Evolutionary conservation across 92 coral and sea anemone genomes (phyloP).

Genomic region (Actinernus sp.): DNA sequence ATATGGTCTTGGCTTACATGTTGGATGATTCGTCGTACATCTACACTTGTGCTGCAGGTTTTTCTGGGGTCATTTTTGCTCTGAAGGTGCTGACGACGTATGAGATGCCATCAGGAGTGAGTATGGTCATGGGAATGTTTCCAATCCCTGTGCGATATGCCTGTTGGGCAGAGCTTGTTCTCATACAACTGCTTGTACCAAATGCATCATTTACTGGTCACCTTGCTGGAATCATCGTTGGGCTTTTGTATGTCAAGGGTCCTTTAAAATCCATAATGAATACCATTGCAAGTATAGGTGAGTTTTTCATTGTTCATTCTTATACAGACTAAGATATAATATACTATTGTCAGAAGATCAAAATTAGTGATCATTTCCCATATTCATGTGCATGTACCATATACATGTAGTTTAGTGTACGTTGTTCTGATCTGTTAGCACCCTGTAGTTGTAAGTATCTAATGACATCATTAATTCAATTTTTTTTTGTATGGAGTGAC

Average conservation of each 20-base stretch:
- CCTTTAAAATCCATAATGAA: conserved; percentile 85
- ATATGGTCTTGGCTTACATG: conserved; percentile 74
- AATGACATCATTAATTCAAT: no score
- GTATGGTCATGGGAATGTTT: conserved; percentile 89
- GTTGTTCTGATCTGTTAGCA: no score
- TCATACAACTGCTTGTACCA: conserved; percentile 90
- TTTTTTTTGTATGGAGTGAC: no score
- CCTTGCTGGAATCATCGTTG: conserved; percentile 95
- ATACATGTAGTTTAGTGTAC: no score
- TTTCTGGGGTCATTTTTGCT: conserved; percentile 97
- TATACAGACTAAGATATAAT: no score
- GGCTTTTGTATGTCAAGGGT: conserved; percentile 92
- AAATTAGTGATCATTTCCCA: no score
- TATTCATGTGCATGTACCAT: no score
- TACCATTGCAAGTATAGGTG: conserved; percentile 71
- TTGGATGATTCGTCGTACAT: conserved; percentile 79
- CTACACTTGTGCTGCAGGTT: conserved; percentile 96
- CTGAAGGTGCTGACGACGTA: conserved; percentile 94
- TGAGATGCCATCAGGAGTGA: conserved; percentile 88
- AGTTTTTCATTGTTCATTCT: conserved; percentile 26
- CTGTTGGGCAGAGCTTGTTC: conserved; percentile 92
- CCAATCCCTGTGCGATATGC: conserved; percentile 94
- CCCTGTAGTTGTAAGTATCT: no score
- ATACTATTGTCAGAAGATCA: no score
- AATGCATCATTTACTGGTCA: conserved; percentile 98